Conservation (phyloP, 2,797 vertebrate genomes). For the Rhinophrynus dorsalis region DNA sequence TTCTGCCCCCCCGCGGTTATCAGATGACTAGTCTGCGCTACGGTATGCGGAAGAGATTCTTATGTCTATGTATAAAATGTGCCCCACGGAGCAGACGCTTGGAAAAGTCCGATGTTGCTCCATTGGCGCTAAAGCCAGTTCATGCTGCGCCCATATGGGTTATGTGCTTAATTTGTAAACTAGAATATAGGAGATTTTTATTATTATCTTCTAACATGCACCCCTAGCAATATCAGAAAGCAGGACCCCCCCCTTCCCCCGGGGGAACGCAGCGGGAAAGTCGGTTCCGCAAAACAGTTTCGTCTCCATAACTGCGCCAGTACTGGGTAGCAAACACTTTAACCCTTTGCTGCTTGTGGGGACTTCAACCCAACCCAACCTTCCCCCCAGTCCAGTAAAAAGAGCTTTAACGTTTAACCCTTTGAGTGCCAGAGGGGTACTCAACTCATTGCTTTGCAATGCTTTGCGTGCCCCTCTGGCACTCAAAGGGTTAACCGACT, state of each 20-base stretch:
- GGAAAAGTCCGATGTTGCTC: neutral
- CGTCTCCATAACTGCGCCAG: too few species aligned
- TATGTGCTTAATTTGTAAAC: slow-evolving; percentile 3
- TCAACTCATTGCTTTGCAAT: too few species aligned
- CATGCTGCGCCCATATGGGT: slow-evolving; percentile 14
- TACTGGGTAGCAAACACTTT: too few species aligned
- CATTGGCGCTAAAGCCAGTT: neutral
- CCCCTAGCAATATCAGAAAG: neutral
- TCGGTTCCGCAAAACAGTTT: too few species aligned
- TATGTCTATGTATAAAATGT: neutral
- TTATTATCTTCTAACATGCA: slow-evolving; percentile 15
- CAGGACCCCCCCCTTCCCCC: neutral
- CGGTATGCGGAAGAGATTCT: neutral
- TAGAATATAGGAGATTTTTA: slow-evolving; percentile 2
- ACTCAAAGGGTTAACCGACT: too few species aligned
- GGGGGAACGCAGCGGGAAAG: too few species aligned
- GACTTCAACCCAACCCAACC: too few species aligned
- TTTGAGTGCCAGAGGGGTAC: too few species aligned
- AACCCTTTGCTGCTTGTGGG: too few species aligned
- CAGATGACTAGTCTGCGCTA: neutral
- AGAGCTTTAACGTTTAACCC: too few species aligned
- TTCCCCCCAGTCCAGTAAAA: too few species aligned
- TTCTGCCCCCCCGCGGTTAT: neutral
- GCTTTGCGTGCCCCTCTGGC: too few species aligned
- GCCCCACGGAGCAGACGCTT: neutral